Conservation (phyloP, 1,140 invertebrate genomes). For the Aricia agestis region DNA sequence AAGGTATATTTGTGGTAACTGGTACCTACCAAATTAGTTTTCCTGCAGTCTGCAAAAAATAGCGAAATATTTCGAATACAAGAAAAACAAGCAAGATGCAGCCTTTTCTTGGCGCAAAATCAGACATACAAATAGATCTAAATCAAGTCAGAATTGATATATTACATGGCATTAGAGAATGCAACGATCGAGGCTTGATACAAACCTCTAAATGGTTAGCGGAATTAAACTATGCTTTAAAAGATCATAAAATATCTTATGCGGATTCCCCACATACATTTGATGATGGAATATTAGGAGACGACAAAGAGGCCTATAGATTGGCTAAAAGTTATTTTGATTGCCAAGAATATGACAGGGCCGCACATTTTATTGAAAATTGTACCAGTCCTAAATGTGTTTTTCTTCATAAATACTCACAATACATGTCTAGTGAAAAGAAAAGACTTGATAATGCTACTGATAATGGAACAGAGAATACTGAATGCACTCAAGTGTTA, state of each 20-base stretch:
- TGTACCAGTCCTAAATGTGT: conserved; percentile 80
- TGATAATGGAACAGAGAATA: conserved; percentile 79
- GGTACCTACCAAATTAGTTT: no score
- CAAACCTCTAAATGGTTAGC: conserved; percentile 90
- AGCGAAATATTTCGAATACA: not conserved
- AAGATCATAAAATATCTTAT: conserved; percentile 78
- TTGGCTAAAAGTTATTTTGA: conserved; percentile 95
- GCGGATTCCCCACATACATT: conserved; percentile 55
- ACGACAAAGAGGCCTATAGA: conserved; percentile 84
- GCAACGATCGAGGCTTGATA: conserved; percentile 81
- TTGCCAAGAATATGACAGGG: conserved; percentile 93
- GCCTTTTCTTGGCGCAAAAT: conserved; percentile 49
- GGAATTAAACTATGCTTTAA: conserved; percentile 87
- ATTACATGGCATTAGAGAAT: conserved; percentile 81
- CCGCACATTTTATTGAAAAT: conserved; percentile 88
- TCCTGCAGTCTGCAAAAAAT: no score
- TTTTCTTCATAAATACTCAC: conserved; percentile 90
- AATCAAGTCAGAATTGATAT: conserved; percentile 82
- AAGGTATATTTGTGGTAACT: no score
- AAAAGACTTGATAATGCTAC: conserved; percentile 90
- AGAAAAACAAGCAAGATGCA: conserved; percentile 33
- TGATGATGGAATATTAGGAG: conserved; percentile 58
- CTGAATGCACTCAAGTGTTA: conserved; percentile 63
- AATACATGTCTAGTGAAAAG: conserved; percentile 93
- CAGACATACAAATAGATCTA: conserved; percentile 76